phyloP scores from a whole-genome alignment of 2,113 vertebrate genomes.

The Gobiocypris rarus region DNA sequence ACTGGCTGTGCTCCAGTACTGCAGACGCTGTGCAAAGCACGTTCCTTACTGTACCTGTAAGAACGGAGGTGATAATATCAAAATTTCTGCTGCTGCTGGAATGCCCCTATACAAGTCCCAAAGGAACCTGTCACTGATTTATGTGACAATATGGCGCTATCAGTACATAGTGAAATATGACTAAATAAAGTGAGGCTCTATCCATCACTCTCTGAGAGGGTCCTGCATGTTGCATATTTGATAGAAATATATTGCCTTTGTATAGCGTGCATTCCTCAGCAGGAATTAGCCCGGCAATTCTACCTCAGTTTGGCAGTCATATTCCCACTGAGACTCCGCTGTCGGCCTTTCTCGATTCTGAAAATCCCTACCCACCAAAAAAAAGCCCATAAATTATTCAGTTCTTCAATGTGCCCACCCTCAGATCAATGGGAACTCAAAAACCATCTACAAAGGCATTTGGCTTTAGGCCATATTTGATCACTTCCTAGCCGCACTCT shows the following conservation, averaged over 20 bases:
- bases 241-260: conserved; percentile 4
- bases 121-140: conserved; percentile 11
- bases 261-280: neutral
- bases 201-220: neutral
- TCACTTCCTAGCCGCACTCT: conserved; percentile 69
- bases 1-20: conserved; percentile 11
- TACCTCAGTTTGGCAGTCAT: conserved; percentile 5
- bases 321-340: neutral
- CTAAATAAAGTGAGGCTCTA: neutral
- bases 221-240: neutral
- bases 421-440: conserved; percentile 79
- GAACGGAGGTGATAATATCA: conserved; percentile 39
- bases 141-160: conserved; percentile 9
- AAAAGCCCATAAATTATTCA: conserved; percentile 73
- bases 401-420: conserved; percentile 70
- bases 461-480: conserved; percentile 80
- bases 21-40: conserved; percentile 4
- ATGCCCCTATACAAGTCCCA: conserved; percentile 21
- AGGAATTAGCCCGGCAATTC: neutral
- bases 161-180: conserved; percentile 22
- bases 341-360: neutral
- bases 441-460: conserved; percentile 76
- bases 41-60: conserved; percentile 22
- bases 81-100: neutral
- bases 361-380: conserved; percentile 33